These are phyloP conservation scores for Tetragonula clypearis DNA, from an alignment of 1,140 invertebrate genomes.

Conservation along the genomic window DNA sequence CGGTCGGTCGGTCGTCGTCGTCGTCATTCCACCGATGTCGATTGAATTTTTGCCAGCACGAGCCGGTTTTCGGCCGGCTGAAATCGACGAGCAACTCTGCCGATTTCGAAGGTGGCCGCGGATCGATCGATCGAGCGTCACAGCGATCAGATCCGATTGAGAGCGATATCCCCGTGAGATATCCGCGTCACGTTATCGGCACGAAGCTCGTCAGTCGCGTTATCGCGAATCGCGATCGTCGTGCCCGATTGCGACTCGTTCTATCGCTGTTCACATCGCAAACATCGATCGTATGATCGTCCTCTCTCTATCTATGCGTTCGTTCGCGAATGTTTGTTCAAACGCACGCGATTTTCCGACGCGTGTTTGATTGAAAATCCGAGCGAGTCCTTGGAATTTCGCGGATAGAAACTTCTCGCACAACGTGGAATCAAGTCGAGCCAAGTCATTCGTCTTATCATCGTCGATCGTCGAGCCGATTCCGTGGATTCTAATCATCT, in stretches of 20 bases:
- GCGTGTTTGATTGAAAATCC: not conserved
- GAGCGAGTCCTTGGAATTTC: not conserved
- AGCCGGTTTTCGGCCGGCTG: not conserved
- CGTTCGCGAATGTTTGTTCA: not conserved
- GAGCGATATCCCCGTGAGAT: constrained; percentile 4
- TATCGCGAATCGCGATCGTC: constrained; percentile 24
- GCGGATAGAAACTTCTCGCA: no score
- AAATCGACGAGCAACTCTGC: constrained; percentile 5
- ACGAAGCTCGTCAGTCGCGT: not conserved
- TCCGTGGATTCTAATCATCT: not conserved
- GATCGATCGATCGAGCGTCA: not conserved
- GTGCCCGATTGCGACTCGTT: constrained; percentile 5
- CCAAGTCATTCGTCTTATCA: not conserved
- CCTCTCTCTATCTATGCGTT: no score
- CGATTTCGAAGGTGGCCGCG: constrained; percentile 17
- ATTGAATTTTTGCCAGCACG: not conserved
- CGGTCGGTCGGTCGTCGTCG: no score
- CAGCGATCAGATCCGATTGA: constrained; percentile 30
- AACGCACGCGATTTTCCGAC: not conserved
- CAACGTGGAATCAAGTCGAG: no score
- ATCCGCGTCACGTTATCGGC: constrained; percentile 25
- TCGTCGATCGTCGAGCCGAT: not conserved
- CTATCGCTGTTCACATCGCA: constrained; percentile 8
- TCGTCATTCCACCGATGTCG: not conserved
- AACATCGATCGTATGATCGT: constrained; percentile 6